Base-by-base conservation (phyloP, 2,113 vertebrate species). In the Tautogolabrus adspersus region DNA sequence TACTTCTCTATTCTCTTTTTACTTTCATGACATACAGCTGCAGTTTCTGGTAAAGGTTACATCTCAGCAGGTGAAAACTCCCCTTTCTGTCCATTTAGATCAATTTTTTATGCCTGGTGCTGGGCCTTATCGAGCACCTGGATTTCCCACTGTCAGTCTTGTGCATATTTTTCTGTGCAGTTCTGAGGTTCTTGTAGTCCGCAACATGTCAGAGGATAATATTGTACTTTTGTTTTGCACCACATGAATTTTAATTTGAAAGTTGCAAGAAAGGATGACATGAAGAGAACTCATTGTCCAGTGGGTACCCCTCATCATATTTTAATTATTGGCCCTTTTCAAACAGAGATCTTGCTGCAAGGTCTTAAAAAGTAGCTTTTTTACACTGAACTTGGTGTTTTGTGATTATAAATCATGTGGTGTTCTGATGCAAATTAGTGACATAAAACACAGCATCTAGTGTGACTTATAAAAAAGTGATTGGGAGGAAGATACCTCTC, bases 51-150 rank as follows among this genome's bases (percentile, higher is more conserved):
- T 46, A 54, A 82, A 81, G 69, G 70, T 83, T 58, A 62, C 63
- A 38, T 69, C 75, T 59, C 68, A 77, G 83, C 73, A 79, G 59
- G 67, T 78, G 65, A 58, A 72, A 51, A 82, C 69, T 75, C 65
- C 58, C 74, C 10, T 55, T 15, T 60, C 16, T 30, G 42, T 58
- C 34, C 19, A 55, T 62, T 38, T 22, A 30, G 34, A 66, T 58
- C 42, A 60, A 18, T 64, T 74, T 71, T 61, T 64, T 3, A 67
- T 55, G 46, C 47, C 61, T 23, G 52, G 44, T 46, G 1, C 7
- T 18, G 4, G 47, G 5, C 16, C 7, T 19, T 49, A 19, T 49
- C 4, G 18, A 19, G 15, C 6, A 26, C 3, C 37, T 15, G 22
- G 8, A 55, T 60, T 37, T 26, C 22, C 10, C 51, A 59, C 42